A percentile compares a stretch with the other conserved stretches of the same genome.
Conservation (phyloP, 1,140 invertebrate species). For the Leptoteleia sp. region DNA sequence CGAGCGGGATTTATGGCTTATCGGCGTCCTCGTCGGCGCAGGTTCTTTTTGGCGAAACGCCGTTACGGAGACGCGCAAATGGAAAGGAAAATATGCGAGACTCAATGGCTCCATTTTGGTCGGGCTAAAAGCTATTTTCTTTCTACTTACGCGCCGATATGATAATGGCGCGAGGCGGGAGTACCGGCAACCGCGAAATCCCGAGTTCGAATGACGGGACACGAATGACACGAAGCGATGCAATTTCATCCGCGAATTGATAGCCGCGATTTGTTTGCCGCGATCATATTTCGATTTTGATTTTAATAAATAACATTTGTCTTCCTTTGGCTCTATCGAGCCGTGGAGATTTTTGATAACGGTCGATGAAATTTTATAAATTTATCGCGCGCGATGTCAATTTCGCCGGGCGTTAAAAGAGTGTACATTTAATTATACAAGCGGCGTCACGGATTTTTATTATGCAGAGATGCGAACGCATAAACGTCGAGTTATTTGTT, state of each 20-base stretch:
- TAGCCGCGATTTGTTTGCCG: conserved; percentile 1
- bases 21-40: conserved; percentile 13
- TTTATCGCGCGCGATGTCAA: conserved; percentile 4
- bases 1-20: conserved; percentile 44
- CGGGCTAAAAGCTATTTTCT: conserved; percentile 49
- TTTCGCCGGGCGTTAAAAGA: neutral
- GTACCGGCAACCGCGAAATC: neutral
- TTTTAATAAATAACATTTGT: neutral
- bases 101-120: conserved; percentile 6
- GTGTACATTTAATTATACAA: neutral
- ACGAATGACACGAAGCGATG: conserved; percentile 2
- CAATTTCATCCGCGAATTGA: neutral
- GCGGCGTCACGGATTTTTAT: too few species aligned
- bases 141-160: conserved; percentile 42
- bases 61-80: conserved; percentile 5
- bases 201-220: conserved; percentile 3
- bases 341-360: neutral
- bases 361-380: neutral
- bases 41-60: conserved; percentile 15
- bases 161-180: conserved; percentile 31
- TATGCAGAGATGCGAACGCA: neutral
- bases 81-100: conserved; percentile 28
- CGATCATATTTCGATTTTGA: neutral
- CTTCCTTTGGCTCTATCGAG: neutral
- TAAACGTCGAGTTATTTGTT: conserved; percentile 1